Evolutionary conservation across 2,797 vertebrate genomes (phyloP).

Genomic region (Florisuga fusca): DNA sequence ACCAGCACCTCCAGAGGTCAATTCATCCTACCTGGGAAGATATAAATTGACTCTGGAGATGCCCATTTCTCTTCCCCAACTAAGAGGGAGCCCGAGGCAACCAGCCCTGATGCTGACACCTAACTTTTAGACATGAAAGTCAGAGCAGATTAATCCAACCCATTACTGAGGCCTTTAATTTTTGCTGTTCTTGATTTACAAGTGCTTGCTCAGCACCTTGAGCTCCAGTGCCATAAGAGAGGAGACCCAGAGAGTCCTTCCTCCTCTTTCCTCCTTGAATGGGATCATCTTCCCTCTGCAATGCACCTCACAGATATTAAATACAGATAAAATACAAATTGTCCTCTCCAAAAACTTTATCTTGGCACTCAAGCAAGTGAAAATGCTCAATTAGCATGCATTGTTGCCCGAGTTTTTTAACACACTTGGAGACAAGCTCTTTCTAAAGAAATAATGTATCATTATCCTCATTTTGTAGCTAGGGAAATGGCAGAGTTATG

Average conservation of each 20-base stretch:
- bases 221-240: background rate
- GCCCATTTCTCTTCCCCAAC: background rate
- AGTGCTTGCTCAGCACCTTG: conserved; percentile 9
- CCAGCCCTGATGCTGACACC: background rate
- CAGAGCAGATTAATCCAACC: conserved; percentile 37
- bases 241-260: background rate
- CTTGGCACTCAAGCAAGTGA: background rate
- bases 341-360: background rate
- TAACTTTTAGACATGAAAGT: background rate
- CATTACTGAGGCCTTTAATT: conserved; percentile 5
- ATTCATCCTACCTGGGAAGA: conserved; percentile 18
- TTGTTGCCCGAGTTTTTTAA: background rate
- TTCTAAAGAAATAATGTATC: conserved; percentile 13
- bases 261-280: background rate
- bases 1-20: background rate
- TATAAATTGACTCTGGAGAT: conserved; percentile 36
- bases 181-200: conserved; percentile 29
- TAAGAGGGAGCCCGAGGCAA: background rate
- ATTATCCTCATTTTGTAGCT: background rate
- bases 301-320: background rate
- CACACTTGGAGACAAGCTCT: conserved; percentile 3
- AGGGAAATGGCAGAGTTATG: background rate
- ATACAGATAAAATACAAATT: background rate
- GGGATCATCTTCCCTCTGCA: background rate
- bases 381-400: background rate